Conservation (phyloP, 2,797 vertebrate species). For the Gila robusta region DNA sequence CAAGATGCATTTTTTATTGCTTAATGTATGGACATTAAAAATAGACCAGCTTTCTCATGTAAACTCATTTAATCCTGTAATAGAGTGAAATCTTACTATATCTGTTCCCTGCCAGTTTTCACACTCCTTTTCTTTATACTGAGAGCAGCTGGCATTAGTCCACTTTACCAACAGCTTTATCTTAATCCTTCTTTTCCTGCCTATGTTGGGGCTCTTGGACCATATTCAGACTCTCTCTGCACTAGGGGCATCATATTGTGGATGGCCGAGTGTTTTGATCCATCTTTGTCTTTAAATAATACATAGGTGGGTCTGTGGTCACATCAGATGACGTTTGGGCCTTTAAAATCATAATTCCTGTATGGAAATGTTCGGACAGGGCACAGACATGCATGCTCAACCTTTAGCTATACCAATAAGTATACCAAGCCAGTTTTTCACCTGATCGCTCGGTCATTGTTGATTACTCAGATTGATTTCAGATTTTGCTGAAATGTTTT, state of each 20-base stretch:
- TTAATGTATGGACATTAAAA: conserved; percentile 17
- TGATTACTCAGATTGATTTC: background rate
- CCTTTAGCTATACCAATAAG: background rate
- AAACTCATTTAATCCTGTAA: conserved; percentile 8
- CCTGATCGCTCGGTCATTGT: background rate
- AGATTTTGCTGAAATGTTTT: conserved; percentile 9
- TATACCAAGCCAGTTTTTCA: background rate
- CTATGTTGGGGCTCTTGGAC: background rate
- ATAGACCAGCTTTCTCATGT: background rate
- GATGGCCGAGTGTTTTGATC: background rate
- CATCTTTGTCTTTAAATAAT: conserved; percentile 13
- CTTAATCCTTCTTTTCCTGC: conserved; percentile 26
- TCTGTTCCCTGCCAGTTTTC: conserved; percentile 10
- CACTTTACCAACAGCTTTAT: conserved; percentile 16
- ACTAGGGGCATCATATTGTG: background rate
- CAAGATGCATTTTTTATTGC: conserved; percentile 21
- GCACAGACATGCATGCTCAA: background rate
- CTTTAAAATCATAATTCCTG: conserved; percentile 7
- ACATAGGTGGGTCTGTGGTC: background rate
- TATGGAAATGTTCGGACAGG: background rate
- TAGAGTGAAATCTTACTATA: background rate
- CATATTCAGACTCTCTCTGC: conserved; percentile 2
- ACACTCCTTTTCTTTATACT: background rate
- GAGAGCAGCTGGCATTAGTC: conserved; percentile 11
- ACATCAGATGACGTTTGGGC: background rate